These are phyloP conservation scores for Oreochromis tanganicae DNA, from an alignment of 2,113 vertebrate genomes.

Conservation along the genomic window DNA sequence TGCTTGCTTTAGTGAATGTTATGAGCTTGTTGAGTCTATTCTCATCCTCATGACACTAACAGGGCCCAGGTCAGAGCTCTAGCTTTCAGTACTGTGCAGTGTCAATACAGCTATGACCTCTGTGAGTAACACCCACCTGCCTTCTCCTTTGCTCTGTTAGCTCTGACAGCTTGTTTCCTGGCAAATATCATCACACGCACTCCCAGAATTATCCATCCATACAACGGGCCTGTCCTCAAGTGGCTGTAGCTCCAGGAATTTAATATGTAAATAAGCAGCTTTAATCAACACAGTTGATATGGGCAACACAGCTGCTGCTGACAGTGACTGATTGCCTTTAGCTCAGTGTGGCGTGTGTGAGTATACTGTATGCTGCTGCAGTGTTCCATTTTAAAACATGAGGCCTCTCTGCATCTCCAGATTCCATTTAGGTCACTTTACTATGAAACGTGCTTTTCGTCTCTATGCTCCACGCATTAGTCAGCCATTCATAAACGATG, in stretches of 20 bases:
- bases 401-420: not conserved
- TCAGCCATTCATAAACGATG: not conserved
- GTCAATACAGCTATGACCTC: conserved; percentile 34
- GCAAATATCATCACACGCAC: conserved; percentile 28
- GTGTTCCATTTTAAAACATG: conserved; percentile 4
- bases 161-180: conserved; percentile 14
- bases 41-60: not conserved
- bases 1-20: not conserved
- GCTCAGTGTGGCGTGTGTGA: conserved; percentile 34
- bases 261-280: conserved; percentile 92
- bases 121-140: conserved; percentile 48
- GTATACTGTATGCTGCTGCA: not conserved
- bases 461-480: not conserved
- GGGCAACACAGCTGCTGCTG: conserved; percentile 85
- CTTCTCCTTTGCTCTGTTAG: conserved; percentile 22
- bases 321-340: conserved; percentile 89
- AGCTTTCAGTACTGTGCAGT: conserved; percentile 35
- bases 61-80: not conserved
- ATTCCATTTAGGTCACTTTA: not conserved
- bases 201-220: conserved; percentile 50
- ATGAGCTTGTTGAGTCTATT: not conserved
- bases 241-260: conserved; percentile 83
- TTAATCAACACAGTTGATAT: conserved; percentile 93
- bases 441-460: not conserved
- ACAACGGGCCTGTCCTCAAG: conserved; percentile 69